A percentile compares a stretch with the other conserved stretches of the same genome.
Conservation (phyloP, 2,888 invertebrate species). For the Caenorhabditis panamensis region DNA sequence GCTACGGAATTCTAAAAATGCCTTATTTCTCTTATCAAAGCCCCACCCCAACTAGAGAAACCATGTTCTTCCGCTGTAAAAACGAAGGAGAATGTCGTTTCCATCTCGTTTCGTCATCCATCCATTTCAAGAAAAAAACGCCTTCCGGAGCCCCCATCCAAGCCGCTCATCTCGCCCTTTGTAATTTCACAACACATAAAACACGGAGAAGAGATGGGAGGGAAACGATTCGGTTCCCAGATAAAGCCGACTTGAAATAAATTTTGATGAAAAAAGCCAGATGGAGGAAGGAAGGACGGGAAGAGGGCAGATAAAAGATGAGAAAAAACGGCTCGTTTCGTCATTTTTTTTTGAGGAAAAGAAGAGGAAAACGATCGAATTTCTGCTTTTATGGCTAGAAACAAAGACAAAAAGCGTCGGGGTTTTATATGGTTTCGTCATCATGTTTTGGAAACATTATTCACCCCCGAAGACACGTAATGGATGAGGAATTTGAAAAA, state of each 20-base stretch:
- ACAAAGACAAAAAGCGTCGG: not conserved
- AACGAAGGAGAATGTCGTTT: no score
- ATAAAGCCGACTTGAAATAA: conserved; percentile 20
- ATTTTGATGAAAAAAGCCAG: not conserved
- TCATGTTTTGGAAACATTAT: conserved; percentile 47
- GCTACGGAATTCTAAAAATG: not conserved
- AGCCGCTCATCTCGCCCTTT: conserved; percentile 15
- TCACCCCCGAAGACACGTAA: not conserved
- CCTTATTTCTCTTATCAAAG: not conserved
- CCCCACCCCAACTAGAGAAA: not conserved
- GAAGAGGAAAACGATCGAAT: conserved; percentile 16
- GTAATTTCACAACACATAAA: conserved; percentile 50
- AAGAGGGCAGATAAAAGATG: not conserved
- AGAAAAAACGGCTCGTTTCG: not conserved
- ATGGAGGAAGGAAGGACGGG: not conserved
- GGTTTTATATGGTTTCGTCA: conserved; percentile 28
- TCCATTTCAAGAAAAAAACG: no score
- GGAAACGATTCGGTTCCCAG: conserved; percentile 47
- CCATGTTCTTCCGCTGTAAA: no score
- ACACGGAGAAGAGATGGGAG: conserved; percentile 2
- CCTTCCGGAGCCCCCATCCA: conserved; percentile 2
- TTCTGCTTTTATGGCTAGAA: not conserved
- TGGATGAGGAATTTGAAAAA: not conserved
- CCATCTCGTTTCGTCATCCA: not conserved
- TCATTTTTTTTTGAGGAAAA: not conserved